Base-by-base conservation (phyloP, 2,113 vertebrate genomes). In the Zosterops japonicus region DNA sequence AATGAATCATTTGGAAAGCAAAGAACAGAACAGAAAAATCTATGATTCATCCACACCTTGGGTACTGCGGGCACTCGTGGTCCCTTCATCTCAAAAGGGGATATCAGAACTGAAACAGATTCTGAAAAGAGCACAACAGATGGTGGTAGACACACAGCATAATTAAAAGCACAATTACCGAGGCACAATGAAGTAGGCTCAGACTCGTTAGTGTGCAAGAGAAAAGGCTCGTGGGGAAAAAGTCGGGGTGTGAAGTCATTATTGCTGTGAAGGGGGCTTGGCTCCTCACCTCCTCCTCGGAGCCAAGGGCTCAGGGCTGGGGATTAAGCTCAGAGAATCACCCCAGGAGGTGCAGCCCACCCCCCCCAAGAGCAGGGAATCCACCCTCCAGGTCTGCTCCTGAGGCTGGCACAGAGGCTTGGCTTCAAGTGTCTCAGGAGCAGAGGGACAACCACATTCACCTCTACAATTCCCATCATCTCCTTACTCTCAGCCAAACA, bases 41-140 rank as follows among this genome's bases (percentile, higher is more conserved):
- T 83, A 69, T 96, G 96, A 97, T 87, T 97, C 96, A 96, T 89
- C 89, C 93, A 81, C 94, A 97, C 95, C 91, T 92, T 78, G 83
- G 92, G 87, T 93, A 77, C 63, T 59, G 83, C 1, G n/a, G 89
- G 94, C 83, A 89, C 91, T 94, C 12, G 20, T 68, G 89, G 72
- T 87, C 86, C 89, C 94, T 97, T 93, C 91, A 90, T 94, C 91
- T 95, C 93, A 39, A 86, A 96, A 95, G 72, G 94, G 94, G 95
- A 77, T 78, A 89, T 77, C 94, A 96, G 89, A 87, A 81, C 94
- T 63, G 93, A 86, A 96, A 71, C 83, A 93, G 95, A 94, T 81
- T 95, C 95, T 75, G 76, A 93, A 94, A 95, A 95, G 80, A 92
- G 95, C 91, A 93, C 76, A 93, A 90, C 96, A 97, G 96, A 97